Conservation (phyloP, 2,113 vertebrate genomes). For the Dasyurus viverrinus region DNA sequence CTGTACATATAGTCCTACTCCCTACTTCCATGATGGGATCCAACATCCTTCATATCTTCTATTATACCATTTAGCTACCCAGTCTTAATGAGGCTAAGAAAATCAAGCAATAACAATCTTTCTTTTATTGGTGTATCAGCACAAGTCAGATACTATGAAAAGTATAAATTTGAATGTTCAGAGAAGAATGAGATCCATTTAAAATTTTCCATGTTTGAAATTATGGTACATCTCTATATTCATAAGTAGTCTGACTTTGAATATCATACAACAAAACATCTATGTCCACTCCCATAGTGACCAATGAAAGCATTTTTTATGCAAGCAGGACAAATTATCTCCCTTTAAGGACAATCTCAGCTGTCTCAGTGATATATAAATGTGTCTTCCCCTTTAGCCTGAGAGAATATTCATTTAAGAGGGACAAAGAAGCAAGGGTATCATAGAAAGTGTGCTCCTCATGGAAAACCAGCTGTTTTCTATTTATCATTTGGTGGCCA, state of each 20-base stretch:
- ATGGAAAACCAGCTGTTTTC: conserved; percentile 89
- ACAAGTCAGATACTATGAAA: conserved; percentile 49
- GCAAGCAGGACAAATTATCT: conserved; percentile 78
- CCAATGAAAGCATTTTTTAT: conserved; percentile 79
- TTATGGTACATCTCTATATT: conserved; percentile 37
- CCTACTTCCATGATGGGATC: not conserved
- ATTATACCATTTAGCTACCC: not conserved
- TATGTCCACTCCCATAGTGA: conserved; percentile 83
- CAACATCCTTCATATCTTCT: not conserved
- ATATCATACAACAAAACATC: conserved; percentile 81
- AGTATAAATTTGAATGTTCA: conserved; percentile 51
- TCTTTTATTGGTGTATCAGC: not conserved
- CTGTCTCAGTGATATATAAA: conserved; percentile 84
- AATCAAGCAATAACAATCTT: conserved; percentile 25
- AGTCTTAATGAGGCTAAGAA: not conserved
- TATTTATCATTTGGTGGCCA: conserved; percentile 89
- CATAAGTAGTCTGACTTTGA: conserved; percentile 75
- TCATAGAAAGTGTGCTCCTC: conserved; percentile 80
- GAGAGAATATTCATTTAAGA: conserved; percentile 72
- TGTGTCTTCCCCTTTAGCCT: conserved; percentile 78
- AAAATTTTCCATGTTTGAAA: conserved; percentile 56
- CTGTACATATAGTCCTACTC: not conserved
- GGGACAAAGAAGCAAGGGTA: conserved; percentile 75
- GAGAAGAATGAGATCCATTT: conserved; percentile 44
- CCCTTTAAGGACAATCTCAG: conserved; percentile 80